A percentile compares a stretch with the other conserved stretches of the same genome.
These are phyloP conservation scores for Drosophila tropicalis DNA, from an alignment of 1,140 invertebrate genomes.

Conservation along the genomic window DNA sequence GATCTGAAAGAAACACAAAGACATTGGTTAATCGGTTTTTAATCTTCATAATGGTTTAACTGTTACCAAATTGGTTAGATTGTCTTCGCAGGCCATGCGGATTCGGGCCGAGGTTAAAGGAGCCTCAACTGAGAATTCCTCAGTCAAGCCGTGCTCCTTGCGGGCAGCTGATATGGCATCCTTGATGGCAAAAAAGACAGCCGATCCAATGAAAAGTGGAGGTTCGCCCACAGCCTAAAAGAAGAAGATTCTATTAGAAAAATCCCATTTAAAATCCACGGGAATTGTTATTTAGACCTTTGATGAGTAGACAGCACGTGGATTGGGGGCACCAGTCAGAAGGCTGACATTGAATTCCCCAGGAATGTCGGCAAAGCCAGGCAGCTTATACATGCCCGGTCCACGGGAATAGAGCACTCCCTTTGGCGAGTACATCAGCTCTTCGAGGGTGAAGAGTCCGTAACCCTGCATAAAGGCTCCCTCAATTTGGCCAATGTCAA, in stretches of 20 bases:
- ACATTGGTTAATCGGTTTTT: neutral
- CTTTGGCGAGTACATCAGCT: conserved; percentile 92
- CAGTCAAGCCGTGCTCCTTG: conserved; percentile 86
- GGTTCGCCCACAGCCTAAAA: conserved; percentile 95
- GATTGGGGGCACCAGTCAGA: conserved; percentile 93
- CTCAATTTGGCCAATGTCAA: conserved; percentile 98
- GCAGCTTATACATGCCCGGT: conserved; percentile 97
- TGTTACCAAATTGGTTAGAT: conserved; percentile 90
- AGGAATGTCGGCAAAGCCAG: conserved; percentile 95
- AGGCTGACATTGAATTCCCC: conserved; percentile 96
- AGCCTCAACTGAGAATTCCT: conserved; percentile 90
- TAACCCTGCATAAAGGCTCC: conserved; percentile 97
- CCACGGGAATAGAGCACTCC: conserved; percentile 93
- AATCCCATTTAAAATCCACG: too few species aligned
- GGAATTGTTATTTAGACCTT: conserved; percentile 86
- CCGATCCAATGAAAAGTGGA: conserved; percentile 94
- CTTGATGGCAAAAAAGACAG: conserved; percentile 95
- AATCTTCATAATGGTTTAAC: neutral
- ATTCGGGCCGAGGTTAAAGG: conserved; percentile 95
- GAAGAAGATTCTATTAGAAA: neutral
- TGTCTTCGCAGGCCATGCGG: conserved; percentile 94
- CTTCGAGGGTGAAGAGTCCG: conserved; percentile 95
- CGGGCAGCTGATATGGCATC: conserved; percentile 93
- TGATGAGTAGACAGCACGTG: conserved; percentile 95
- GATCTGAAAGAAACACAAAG: conserved; percentile 83